phyloP scores from a whole-genome alignment of 1,140 invertebrate genomes.

The Contarinia nasturtii region DNA sequence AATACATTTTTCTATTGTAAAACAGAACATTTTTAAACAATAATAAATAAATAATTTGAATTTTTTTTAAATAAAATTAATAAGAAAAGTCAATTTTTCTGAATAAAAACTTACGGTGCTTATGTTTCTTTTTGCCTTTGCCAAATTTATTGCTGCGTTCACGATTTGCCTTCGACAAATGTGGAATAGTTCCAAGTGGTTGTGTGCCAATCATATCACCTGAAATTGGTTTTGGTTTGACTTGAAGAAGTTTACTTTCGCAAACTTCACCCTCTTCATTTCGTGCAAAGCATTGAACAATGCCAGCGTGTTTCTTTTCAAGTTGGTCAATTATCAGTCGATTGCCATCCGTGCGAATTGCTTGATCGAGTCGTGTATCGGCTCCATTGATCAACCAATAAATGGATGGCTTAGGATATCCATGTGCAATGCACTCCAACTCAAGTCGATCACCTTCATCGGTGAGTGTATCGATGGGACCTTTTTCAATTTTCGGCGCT shows the following conservation, averaged over 20 bases:
- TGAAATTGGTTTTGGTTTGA: constrained; percentile 52
- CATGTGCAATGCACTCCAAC: constrained; percentile 43
- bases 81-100: no score
- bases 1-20: background rate
- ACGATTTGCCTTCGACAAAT: constrained; percentile 7
- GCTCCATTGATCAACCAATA: constrained; percentile 75
- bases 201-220: constrained; percentile 18
- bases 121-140: constrained; percentile 26
- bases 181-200: constrained; percentile 16
- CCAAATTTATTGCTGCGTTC: constrained; percentile 16
- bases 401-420: constrained; percentile 48
- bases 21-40: background rate
- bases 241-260: constrained; percentile 39
- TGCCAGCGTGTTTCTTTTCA: constrained; percentile 64
- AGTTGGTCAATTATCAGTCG: constrained; percentile 43
- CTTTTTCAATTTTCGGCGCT: constrained; percentile 34
- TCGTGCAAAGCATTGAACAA: constrained; percentile 73
- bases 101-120: constrained; percentile 25
- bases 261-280: constrained; percentile 56
- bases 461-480: constrained; percentile 33
- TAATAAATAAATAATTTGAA: no score
- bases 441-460: constrained; percentile 42
- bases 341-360: constrained; percentile 26
- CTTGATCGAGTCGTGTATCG: constrained; percentile 31
- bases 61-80: no score